phyloP scores from a whole-genome alignment of 37 sponge, comb jelly and placozoan species.

The Agelas oroides region DNA sequence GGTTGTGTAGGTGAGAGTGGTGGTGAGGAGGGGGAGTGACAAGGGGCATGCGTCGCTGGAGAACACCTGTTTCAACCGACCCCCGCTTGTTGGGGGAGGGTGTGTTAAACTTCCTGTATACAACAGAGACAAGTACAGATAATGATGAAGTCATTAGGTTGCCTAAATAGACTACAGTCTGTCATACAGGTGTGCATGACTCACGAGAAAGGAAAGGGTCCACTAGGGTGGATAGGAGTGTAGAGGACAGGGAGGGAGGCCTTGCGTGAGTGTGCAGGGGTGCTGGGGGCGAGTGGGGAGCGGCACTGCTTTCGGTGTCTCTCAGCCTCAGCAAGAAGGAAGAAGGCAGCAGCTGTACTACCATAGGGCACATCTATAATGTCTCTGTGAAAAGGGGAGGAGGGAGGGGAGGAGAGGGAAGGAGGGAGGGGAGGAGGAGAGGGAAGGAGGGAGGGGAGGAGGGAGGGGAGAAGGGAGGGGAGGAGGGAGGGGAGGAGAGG shows the following conservation, averaged over 20 bases:
- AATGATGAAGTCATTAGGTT: too few relatives aligned
- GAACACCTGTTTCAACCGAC: constrained; percentile 47
- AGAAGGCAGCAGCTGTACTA: constrained; percentile 94
- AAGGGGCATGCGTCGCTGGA: constrained; percentile 1
- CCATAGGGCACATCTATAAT: constrained; percentile 85
- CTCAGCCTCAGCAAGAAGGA: constrained; percentile 92
- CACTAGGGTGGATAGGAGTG: too few relatives aligned
- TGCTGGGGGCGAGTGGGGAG: not conserved
- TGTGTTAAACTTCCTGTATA: not conserved
- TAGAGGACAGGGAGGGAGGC: constrained; percentile 45
- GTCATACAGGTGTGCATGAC: too few relatives aligned
- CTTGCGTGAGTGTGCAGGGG: constrained; percentile 38
- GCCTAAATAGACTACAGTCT: too few relatives aligned
- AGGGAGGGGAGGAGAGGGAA: not conserved
- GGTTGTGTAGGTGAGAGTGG: not conserved
- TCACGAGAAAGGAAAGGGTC: too few relatives aligned
- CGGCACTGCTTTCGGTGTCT: constrained; percentile 51
- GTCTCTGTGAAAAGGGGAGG: constrained; percentile 24
- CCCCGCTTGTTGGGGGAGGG: constrained; percentile 16
- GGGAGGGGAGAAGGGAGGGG: too few relatives aligned
- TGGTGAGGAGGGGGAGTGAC: not conserved
- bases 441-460: not conserved
- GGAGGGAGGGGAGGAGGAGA: not conserved
- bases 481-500: not conserved
- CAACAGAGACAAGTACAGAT: too few relatives aligned